phyloP scores from a whole-genome alignment of 2,888 invertebrate species.

The Phyto melanocephala region DNA sequence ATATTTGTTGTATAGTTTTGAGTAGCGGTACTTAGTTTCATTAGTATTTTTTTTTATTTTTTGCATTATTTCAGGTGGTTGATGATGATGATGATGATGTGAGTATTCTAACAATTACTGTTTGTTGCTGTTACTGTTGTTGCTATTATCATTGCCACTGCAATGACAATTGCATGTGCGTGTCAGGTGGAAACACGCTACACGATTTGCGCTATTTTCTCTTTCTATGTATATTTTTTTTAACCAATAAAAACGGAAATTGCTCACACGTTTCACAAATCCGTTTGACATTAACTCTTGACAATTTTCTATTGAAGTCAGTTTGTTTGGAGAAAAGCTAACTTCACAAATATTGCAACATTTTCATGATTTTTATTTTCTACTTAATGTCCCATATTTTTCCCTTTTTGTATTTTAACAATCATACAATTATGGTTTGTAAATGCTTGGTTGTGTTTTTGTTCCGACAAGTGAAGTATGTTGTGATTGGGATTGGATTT shows the following conservation, averaged over 20 bases:
- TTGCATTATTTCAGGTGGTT: neutral
- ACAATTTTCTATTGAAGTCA: conserved; percentile 3
- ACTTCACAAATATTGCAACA: conserved; percentile 10
- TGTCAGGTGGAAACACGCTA: conserved; percentile 45
- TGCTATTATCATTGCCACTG: conserved; percentile 12
- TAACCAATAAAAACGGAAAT: conserved; percentile 34
- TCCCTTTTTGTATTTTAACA: neutral
- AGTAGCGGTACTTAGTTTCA: conserved; percentile 21
- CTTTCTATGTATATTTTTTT: neutral
- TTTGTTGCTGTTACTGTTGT: neutral
- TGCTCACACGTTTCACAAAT: conserved; percentile 51
- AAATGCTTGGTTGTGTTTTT: neutral
- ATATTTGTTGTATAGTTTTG: neutral
- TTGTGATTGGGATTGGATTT: neutral
- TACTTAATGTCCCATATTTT: neutral
- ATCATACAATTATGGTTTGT: neutral
- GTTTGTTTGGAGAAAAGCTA: conserved; percentile 6
- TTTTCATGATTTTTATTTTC: conserved; percentile 18
- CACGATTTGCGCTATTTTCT: conserved; percentile 8
- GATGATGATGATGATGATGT: neutral
- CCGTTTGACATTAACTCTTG: conserved; percentile 26
- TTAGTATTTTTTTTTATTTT: neutral
- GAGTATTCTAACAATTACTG: conserved; percentile 4
- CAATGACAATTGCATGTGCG: conserved; percentile 34
- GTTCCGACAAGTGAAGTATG: no score